Conservation (phyloP, 2,888 invertebrate species). For the Drosophila tanythrix region DNA sequence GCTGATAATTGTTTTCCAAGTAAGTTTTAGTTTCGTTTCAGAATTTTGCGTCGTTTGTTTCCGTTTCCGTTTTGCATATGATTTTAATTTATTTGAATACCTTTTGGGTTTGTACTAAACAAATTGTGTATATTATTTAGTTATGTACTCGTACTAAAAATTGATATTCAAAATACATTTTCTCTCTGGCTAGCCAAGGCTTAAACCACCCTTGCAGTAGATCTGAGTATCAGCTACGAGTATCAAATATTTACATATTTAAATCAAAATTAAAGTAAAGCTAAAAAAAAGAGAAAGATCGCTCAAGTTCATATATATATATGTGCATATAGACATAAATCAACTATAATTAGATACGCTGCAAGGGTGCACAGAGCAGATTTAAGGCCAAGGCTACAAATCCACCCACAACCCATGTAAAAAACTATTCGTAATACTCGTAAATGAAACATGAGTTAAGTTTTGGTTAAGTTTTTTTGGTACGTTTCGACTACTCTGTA, state of each 20-base stretch:
- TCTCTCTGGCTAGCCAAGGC: slow-evolving; percentile 11
- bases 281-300: neutral
- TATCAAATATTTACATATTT: neutral
- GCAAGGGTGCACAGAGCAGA: slow-evolving; percentile 19
- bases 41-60: slow-evolving; percentile 45
- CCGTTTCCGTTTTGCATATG: slow-evolving; percentile 29
- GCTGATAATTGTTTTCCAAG: slow-evolving; percentile 85
- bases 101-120: slow-evolving; percentile 53
- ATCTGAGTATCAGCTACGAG: neutral
- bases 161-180: slow-evolving; percentile 12
- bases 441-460: slow-evolving; percentile 34
- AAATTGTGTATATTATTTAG: slow-evolving; percentile 55
- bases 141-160: slow-evolving; percentile 59
- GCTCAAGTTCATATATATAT: neutral
- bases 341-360: neutral
- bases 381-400: slow-evolving; percentile 3
- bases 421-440: slow-evolving; percentile 32
- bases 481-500: slow-evolving; percentile 8
- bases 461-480: slow-evolving; percentile 37
- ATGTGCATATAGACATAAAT: neutral
- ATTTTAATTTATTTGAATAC: slow-evolving; percentile 19
- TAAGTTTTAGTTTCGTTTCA: slow-evolving; percentile 80
- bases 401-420: slow-evolving; percentile 43
- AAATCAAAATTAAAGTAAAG: neutral
- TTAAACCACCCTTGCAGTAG: slow-evolving; percentile 23